These are phyloP conservation scores for Steinernema carpocapsae DNA, from an alignment of 2,888 invertebrate genomes.

Conservation along the genomic window DNA sequence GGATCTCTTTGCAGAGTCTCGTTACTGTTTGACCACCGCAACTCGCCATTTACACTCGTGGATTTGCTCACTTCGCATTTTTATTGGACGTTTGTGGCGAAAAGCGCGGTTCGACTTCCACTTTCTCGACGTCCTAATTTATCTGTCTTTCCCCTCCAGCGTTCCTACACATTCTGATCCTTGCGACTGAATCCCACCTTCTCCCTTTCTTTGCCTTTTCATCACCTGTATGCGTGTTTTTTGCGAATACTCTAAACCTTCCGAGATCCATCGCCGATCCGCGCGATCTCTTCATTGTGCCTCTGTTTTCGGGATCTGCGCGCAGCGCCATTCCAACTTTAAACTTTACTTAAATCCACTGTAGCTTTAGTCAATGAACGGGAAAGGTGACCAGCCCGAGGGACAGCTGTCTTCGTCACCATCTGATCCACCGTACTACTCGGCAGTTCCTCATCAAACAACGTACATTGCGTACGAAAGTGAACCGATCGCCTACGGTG, in stretches of 20 bases:
- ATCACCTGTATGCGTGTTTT: slow-evolving; percentile 35
- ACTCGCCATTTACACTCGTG: slow-evolving; percentile 31
- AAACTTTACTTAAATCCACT: neutral
- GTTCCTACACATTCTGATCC: slow-evolving; percentile 32
- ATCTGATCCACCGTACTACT: slow-evolving; percentile 14
- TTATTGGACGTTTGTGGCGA: slow-evolving; percentile 35
- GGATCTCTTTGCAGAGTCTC: slow-evolving; percentile 27
- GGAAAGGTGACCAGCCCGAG: neutral
- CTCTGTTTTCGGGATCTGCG: neutral
- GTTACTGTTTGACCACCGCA: slow-evolving; percentile 34
- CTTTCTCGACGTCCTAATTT: slow-evolving; percentile 34
- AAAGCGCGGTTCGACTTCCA: slow-evolving; percentile 26
- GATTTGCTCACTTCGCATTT: slow-evolving; percentile 28
- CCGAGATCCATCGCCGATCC: slow-evolving; percentile 1
- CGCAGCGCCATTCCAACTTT: neutral
- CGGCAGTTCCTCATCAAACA: slow-evolving; percentile 3
- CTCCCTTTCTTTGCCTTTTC: slow-evolving; percentile 33
- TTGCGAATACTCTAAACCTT: slow-evolving; percentile 27
- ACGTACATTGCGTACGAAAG: slow-evolving; percentile 21
- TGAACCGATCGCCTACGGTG: slow-evolving; percentile 1
- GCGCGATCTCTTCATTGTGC: slow-evolving; percentile 22
- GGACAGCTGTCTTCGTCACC: neutral
- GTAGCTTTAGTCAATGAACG: slow-evolving; percentile 25
- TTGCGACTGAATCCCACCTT: slow-evolving; percentile 24
- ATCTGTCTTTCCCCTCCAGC: slow-evolving; percentile 34